These are phyloP conservation scores for Cochlearius cochlearius DNA, from an alignment of 2,113 vertebrate genomes.

Conservation along the genomic window DNA sequence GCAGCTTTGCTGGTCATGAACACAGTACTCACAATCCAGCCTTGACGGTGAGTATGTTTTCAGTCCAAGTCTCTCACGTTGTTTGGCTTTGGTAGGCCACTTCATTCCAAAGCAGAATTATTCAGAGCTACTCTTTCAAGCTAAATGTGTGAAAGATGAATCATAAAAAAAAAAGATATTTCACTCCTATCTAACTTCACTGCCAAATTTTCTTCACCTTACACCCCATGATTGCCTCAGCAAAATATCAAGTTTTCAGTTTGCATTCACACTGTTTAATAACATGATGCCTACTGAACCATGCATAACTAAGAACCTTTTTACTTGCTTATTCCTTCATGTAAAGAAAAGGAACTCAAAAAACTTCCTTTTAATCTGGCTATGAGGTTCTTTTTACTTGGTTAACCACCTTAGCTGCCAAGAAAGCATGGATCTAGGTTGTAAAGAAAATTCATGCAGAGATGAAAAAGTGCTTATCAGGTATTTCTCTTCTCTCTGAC, in stretches of 20 bases:
- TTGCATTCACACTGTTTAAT: not conserved
- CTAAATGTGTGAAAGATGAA: not conserved
- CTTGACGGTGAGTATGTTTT: not conserved
- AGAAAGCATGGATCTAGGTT: not conserved
- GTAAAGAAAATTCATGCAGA: not conserved
- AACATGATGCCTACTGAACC: not conserved
- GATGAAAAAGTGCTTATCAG: not conserved
- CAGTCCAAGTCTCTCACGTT: not conserved
- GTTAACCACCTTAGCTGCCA: not conserved
- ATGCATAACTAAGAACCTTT: not conserved
- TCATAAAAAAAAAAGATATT: not conserved
- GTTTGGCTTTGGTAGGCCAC: not conserved
- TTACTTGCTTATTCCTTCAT: not conserved
- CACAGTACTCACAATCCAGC: not conserved
- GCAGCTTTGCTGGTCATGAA: not conserved
- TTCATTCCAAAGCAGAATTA: not conserved
- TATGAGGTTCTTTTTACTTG: not conserved
- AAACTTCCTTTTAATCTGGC: not conserved
- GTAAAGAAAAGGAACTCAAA: not conserved
- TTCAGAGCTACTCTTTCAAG: not conserved
- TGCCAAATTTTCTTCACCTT: not conserved
- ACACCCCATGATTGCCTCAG: not conserved
- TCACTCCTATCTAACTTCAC: not conserved
- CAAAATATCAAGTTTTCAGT: constrained; percentile 1
- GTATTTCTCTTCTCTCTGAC: not conserved